Conservation (phyloP, 2,113 vertebrate genomes). For the Rhagologus leucostigma region DNA sequence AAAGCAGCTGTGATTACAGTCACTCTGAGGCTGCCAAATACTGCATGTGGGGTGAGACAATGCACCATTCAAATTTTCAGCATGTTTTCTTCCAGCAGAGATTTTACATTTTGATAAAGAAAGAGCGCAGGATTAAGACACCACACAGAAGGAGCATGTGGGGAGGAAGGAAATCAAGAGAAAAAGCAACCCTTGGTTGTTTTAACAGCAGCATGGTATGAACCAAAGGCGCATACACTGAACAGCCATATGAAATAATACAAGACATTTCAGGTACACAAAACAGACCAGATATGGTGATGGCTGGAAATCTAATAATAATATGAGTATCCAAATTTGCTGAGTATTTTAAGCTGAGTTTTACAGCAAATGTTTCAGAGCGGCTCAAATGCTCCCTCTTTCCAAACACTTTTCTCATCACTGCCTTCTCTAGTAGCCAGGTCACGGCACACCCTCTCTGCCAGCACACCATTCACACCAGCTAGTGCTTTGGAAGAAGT, state of each 20-base stretch:
- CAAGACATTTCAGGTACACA: neutral
- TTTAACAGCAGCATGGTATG: neutral
- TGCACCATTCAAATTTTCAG: neutral
- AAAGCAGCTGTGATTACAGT: slow-evolving; percentile 26
- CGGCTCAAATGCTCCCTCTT: neutral
- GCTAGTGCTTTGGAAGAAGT: neutral
- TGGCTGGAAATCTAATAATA: neutral
- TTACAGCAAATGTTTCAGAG: neutral
- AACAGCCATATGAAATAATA: neutral
- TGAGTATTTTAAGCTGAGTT: neutral
- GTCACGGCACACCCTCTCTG: neutral
- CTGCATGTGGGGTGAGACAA: neutral
- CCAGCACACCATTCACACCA: neutral
- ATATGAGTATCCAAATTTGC: neutral
- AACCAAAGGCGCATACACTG: neutral
- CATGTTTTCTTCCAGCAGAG: neutral
- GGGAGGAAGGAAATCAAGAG: neutral
- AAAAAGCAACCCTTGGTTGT: neutral
- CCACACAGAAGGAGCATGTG: neutral
- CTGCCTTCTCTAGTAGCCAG: neutral
- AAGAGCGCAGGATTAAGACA: neutral
- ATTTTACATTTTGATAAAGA: neutral
- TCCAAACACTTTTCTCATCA: neutral
- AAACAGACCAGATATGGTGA: neutral
- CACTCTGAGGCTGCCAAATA: neutral